phyloP scores from a whole-genome alignment of 2,888 invertebrate genomes.

The Drosophila planitibia region DNA sequence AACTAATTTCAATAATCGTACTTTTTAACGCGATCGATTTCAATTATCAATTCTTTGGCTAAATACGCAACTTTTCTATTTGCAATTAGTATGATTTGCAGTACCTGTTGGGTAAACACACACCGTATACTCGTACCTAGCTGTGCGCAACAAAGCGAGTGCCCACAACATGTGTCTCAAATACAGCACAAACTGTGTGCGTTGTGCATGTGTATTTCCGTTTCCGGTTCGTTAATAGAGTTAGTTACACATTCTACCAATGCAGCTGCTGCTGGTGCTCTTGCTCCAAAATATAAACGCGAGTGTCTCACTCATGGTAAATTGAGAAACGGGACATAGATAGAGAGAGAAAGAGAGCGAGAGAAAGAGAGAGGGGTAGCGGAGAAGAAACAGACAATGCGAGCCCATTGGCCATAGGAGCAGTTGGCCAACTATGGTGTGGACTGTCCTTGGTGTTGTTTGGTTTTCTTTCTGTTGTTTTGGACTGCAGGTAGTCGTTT shows the following conservation, averaged over 20 bases:
- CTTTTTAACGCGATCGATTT: not conserved
- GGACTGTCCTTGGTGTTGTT: constrained; percentile 44
- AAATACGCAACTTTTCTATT: not conserved
- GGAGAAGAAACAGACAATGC: not conserved
- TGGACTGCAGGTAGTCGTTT: constrained; percentile 36
- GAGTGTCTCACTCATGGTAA: constrained; percentile 41
- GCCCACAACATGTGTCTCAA: constrained; percentile 54
- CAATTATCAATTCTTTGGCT: not conserved
- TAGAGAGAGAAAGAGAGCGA: not conserved
- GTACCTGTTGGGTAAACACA: not conserved
- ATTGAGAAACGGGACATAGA: constrained; percentile 3
- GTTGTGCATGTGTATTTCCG: constrained; percentile 62
- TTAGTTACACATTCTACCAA: constrained; percentile 78
- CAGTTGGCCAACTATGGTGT: constrained; percentile 12
- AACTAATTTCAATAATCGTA: not conserved
- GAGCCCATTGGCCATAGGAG: constrained; percentile 31
- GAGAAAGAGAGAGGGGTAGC: constrained; percentile 1
- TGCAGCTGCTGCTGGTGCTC: constrained; percentile 33
- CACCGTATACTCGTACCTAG: not conserved
- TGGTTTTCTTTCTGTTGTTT: constrained; percentile 52
- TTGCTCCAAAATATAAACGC: constrained; percentile 44
- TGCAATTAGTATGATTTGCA: not conserved
- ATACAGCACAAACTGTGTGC: constrained; percentile 31
- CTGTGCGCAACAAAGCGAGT: constrained; percentile 26
- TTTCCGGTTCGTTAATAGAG: constrained; percentile 83